Evolutionary conservation across 35 echinoderm and acorn worm genomes (phyloP).

Genomic region (Lytechinus pictus): DNA sequence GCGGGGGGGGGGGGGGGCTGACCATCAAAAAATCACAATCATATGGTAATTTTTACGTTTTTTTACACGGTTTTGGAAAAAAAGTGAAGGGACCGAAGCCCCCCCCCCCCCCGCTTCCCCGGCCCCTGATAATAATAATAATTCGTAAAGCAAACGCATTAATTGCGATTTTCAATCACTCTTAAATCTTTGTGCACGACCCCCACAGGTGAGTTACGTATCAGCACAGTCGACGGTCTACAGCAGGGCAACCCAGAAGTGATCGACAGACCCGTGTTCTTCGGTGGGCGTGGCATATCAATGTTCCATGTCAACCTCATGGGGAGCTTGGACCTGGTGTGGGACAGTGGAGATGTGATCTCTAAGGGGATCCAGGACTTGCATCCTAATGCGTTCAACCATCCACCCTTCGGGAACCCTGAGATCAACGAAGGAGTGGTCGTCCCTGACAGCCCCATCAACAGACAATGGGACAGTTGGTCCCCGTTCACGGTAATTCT

Average conservation of each 20-base stretch:
- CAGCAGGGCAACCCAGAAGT: neutral
- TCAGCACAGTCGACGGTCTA: constrained; percentile 25
- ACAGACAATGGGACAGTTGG: constrained; percentile 25
- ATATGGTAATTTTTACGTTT: too few species aligned
- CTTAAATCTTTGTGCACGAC: too few species aligned
- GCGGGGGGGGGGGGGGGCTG: too few species aligned
- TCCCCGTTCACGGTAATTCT: constrained; percentile 26
- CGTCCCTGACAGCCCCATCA: neutral
- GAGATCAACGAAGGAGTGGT: neutral
- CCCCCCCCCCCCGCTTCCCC: too few species aligned
- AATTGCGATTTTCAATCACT: too few species aligned
- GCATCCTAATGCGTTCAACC: constrained; percentile 32
- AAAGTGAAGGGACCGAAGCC: too few species aligned
- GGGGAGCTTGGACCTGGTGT: constrained; percentile 2
- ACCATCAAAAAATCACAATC: too few species aligned
- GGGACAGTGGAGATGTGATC: constrained; percentile 39
- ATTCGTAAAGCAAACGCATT: too few species aligned
- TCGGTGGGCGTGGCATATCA: constrained; percentile 45
- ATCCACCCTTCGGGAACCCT: constrained; percentile 37
- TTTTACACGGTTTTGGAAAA: too few species aligned
- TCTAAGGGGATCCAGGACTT: constrained; percentile 21
- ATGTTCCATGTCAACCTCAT: neutral
- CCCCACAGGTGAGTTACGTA: constrained; percentile 14
- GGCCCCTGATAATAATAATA: too few species aligned
- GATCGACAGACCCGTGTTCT: constrained; percentile 40